phyloP scores from a whole-genome alignment of 2,113 vertebrate genomes.

The Ceratotherium simum region DNA sequence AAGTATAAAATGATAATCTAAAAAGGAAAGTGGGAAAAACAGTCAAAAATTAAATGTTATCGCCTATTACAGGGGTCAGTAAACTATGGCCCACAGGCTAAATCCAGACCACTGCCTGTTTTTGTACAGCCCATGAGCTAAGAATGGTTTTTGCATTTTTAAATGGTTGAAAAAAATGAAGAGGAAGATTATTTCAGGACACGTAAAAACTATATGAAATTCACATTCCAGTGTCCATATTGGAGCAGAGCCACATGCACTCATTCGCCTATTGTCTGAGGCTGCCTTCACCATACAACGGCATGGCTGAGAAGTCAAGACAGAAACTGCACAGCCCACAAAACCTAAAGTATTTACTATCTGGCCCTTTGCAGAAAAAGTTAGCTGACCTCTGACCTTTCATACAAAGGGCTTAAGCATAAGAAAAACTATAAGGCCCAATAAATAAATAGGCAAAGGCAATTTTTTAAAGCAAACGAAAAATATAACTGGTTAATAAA shows the following conservation, averaged over 20 bases:
- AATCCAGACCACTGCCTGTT: neutral
- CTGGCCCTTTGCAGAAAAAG: neutral
- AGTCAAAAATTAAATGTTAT: neutral
- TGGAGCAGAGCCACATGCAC: neutral
- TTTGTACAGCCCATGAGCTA: neutral
- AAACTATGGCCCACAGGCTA: neutral
- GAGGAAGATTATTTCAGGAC: neutral
- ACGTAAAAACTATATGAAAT: conserved; percentile 29
- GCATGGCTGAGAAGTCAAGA: neutral
- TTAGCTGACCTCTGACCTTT: neutral
- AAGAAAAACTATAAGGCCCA: conserved; percentile 11
- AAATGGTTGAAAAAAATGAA: neutral
- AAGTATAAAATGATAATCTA: neutral
- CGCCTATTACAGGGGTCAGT: neutral
- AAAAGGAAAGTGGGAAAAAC: neutral
- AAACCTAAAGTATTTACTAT: neutral
- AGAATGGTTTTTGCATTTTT: conserved; percentile 41
- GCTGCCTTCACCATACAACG: neutral
- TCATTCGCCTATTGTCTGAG: neutral
- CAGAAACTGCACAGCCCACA: neutral
- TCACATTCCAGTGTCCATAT: neutral
- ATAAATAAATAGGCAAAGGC: neutral
- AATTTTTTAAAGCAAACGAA: neutral
- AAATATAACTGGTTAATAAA: neutral
- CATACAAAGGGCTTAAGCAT: neutral